These are phyloP conservation scores for Aphidius gifuensis DNA, from an alignment of 1,140 invertebrate genomes.

Conservation along the genomic window DNA sequence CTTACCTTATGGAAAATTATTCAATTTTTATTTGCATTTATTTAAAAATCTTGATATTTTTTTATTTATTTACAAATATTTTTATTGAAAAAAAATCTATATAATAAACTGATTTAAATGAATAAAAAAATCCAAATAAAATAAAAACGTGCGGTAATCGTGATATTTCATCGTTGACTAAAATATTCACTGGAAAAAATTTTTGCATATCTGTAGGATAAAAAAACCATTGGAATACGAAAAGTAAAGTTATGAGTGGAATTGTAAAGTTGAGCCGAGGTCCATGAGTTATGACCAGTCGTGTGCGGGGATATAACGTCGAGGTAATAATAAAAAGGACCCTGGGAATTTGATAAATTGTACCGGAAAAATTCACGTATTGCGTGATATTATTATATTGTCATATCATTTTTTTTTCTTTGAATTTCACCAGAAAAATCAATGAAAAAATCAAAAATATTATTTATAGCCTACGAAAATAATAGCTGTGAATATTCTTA, in stretches of 20 bases:
- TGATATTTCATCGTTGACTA: constrained; percentile 2
- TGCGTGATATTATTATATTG: constrained; percentile 5
- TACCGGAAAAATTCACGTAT: not conserved
- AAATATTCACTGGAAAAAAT: constrained; percentile 8
- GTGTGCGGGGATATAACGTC: constrained; percentile 1
- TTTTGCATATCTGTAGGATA: not conserved
- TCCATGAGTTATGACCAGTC: constrained; percentile 9
- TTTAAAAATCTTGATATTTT: too few species aligned
- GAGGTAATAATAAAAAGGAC: constrained; percentile 6
- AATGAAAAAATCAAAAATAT: too few species aligned
- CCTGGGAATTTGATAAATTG: constrained; percentile 9
- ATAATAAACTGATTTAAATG: too few species aligned
- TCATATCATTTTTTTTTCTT: too few species aligned
- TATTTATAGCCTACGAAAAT: too few species aligned
- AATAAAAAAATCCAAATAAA: constrained; percentile 2
- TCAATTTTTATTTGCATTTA: too few species aligned
- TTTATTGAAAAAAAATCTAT: too few species aligned
- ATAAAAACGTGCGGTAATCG: not conserved
- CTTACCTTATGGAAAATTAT: too few species aligned
- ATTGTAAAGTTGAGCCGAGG: constrained; percentile 16
- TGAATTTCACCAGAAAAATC: too few species aligned
- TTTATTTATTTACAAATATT: too few species aligned
- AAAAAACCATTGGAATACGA: constrained; percentile 8
- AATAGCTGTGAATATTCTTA: too few species aligned
- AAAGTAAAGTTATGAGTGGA: constrained; percentile 17